Evolutionary conservation across 2,797 vertebrate genomes (phyloP), one percentile per base, ranked within the genome.

Genomic region (Loris lydekkerianus): DNA sequence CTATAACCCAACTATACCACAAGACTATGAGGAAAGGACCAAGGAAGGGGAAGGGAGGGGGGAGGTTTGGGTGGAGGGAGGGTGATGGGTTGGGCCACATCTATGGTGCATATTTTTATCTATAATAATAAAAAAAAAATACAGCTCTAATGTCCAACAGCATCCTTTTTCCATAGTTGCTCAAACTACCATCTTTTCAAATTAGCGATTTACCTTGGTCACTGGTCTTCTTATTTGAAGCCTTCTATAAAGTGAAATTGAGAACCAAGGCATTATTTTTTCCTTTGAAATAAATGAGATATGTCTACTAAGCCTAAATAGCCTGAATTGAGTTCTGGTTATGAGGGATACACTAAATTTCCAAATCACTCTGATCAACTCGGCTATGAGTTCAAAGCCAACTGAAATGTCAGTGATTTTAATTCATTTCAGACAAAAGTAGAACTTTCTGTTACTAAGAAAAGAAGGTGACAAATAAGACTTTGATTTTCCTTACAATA

Each of bases 391-490:
- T 46, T 89, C 23, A 89, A 91, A 85, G 20, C 37, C 61, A 85
- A 76, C 18, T 82, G 34, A 17, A 86, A 87, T 56, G 37, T 23
- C 18, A 37, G 5, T 1, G 23, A 46, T 78, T 56, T 88, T 81
- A 75, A 37, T 75, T 94, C 31, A 95, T 90, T 95, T 93, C 5
- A 73, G 40, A 83, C 15, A 58, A 95, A 86, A 87, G 49, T 61
- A 7, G 18, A 15, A 61, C 46, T 85, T 27, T 10, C 18, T 91
- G 3, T 70, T 84, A 72, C 65, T 93, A 63, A 91, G 76, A 82
- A 89, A 91, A 90, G 23, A 93, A 86, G 40, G n/a, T 15, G 92
- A 69, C 23, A 93, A 86, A 84, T 78, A 96, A 92, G 13, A 40
- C 18, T 85, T 20, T n/a, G 85, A 27, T 78, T 27, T 13, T 46